Evolutionary conservation across 2,888 invertebrate species (phyloP).

Genomic region (Drosophila lacicola): DNA sequence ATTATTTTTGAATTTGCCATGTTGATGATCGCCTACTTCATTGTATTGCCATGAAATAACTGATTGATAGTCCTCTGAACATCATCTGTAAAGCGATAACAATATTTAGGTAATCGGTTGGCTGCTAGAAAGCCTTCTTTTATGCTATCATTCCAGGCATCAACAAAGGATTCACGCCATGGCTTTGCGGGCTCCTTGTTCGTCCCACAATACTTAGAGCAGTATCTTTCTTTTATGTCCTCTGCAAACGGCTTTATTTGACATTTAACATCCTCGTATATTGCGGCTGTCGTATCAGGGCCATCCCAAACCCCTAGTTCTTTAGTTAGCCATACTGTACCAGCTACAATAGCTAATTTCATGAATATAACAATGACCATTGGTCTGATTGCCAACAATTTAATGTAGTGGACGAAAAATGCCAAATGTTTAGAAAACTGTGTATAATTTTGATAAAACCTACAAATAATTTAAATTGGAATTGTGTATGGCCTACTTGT

Average conservation of each 20-base stretch:
- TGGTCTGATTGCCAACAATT: slow-evolving; percentile 1
- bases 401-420: background rate
- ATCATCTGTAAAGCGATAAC: slow-evolving; percentile 40
- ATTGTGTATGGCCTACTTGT: slow-evolving; percentile 33
- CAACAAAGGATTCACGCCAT: slow-evolving; percentile 46
- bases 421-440: background rate
- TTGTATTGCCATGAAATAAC: slow-evolving; percentile 6
- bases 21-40: slow-evolving; percentile 30
- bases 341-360: slow-evolving; percentile 50
- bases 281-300: slow-evolving; percentile 25
- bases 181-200: slow-evolving; percentile 11
- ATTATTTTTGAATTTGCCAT: slow-evolving; percentile 7
- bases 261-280: slow-evolving; percentile 40
- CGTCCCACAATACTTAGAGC: background rate
- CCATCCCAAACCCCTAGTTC: slow-evolving; percentile 50
- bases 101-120: slow-evolving; percentile 40
- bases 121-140: slow-evolving; percentile 22
- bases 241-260: slow-evolving; percentile 24
- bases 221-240: slow-evolving; percentile 25
- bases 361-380: slow-evolving; percentile 32
- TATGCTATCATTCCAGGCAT: slow-evolving; percentile 45
- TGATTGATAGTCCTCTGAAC: slow-evolving; percentile 26
- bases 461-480: background rate
- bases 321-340: slow-evolving; percentile 43
- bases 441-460: background rate